Conservation (phyloP, 2,797 vertebrate species). For the Sparus aurata region DNA sequence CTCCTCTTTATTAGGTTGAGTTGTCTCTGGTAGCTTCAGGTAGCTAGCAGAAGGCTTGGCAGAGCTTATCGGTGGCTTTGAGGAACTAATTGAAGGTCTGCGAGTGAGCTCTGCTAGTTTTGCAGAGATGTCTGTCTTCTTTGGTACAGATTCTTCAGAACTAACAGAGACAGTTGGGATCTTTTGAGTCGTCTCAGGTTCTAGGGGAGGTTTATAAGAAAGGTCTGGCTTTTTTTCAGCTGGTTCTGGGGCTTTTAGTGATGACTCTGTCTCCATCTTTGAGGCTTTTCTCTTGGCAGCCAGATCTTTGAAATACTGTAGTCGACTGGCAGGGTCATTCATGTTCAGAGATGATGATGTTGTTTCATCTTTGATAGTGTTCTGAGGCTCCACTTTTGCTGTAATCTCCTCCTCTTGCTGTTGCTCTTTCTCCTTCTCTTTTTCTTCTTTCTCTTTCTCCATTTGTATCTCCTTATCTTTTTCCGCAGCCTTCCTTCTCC, state of each 20-base stretch:
- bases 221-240: conserved; percentile 74
- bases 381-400: conserved; percentile 60
- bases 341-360: conserved; percentile 68
- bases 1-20: conserved; percentile 72
- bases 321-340: conserved; percentile 82
- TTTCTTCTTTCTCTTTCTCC: conserved; percentile 22
- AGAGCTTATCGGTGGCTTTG: conserved; percentile 69
- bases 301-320: conserved; percentile 86
- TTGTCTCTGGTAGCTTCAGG: conserved; percentile 62
- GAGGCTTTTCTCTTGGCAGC: conserved; percentile 81
- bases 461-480: conserved; percentile 53
- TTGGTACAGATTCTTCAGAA: conserved; percentile 66
- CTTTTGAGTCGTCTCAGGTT: conserved; percentile 9
- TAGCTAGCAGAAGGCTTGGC: conserved; percentile 60
- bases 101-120: conserved; percentile 74
- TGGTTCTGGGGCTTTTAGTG: conserved; percentile 71
- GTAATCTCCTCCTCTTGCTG: conserved; percentile 37
- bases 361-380: conserved; percentile 47
- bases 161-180: conserved; percentile 21
- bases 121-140: conserved; percentile 70
- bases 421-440: conserved; percentile 24
- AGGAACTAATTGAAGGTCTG: conserved; percentile 65
- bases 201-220: conserved; percentile 51
- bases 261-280: conserved; percentile 70
- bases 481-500: conserved; percentile 78